These are phyloP conservation scores for Hozukius guyotensis DNA, from an alignment of 2,797 vertebrate genomes.

Conservation along the genomic window DNA sequence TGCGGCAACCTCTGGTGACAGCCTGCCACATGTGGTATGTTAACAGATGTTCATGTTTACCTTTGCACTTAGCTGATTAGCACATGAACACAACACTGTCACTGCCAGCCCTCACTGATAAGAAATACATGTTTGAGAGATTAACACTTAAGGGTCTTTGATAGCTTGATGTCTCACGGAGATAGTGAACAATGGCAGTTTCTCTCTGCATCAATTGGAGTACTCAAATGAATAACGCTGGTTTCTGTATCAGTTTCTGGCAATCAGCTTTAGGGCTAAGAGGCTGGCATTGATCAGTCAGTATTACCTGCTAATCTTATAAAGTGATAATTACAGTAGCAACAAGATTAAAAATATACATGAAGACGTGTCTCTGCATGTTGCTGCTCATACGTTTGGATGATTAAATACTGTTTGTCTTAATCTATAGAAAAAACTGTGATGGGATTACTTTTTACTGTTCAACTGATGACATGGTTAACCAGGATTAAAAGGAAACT, in stretches of 20 bases:
- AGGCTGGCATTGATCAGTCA: not conserved
- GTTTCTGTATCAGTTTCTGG: constrained; percentile 56
- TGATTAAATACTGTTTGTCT: not conserved
- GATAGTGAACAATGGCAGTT: constrained; percentile 38
- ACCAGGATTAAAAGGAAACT: not conserved
- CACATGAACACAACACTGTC: not conserved
- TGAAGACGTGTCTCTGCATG: not conserved
- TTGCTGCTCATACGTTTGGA: not conserved
- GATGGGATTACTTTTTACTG: not conserved
- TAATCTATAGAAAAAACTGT: not conserved
- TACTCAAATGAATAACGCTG: constrained; percentile 1
- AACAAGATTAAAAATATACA: not conserved
- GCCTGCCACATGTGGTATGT: not conserved
- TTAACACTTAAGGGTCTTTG: not conserved
- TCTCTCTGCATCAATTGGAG: not conserved
- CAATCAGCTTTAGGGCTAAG: not conserved
- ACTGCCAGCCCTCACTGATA: not conserved
- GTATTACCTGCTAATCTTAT: not conserved
- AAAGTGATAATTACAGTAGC: not conserved
- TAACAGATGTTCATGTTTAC: constrained; percentile 1
- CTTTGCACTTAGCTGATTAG: constrained; percentile 2
- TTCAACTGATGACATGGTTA: not conserved
- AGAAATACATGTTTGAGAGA: not conserved
- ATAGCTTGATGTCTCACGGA: not conserved
- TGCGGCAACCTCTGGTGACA: not conserved